Conservation (phyloP, 2,797 vertebrate genomes). For the Podarcis lilfordi region DNA sequence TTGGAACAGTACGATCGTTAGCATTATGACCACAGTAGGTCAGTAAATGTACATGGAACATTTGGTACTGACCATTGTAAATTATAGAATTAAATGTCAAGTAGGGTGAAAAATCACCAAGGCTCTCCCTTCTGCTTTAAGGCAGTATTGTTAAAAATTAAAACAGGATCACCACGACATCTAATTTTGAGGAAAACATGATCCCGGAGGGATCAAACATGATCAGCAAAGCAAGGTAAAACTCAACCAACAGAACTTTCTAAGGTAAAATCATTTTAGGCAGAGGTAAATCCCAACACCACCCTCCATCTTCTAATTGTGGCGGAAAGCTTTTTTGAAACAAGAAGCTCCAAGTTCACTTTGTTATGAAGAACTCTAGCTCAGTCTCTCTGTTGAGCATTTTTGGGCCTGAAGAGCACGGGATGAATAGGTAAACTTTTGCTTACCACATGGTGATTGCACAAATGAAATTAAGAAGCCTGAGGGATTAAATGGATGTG, state of each 20-base stretch:
- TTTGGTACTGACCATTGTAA: background rate
- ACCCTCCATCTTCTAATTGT: background rate
- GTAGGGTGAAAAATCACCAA: background rate
- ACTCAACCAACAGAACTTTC: background rate
- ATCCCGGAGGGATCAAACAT: background rate
- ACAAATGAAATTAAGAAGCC: slow-evolving; percentile 32
- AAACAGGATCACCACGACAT: background rate
- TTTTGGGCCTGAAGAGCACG: background rate
- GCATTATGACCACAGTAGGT: background rate
- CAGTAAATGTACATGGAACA: background rate
- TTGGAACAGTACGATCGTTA: background rate
- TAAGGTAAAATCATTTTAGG: background rate
- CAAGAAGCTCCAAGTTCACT: background rate
- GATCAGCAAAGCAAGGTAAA: background rate
- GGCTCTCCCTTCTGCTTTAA: background rate
- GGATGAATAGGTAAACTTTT: slow-evolving; percentile 28
- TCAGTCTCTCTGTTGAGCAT: background rate
- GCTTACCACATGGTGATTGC: slow-evolving; percentile 28
- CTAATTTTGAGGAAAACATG: too few species aligned
- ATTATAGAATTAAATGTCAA: background rate
- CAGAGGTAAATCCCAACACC: background rate
- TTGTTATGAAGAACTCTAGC: background rate
- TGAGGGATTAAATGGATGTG: slow-evolving; percentile 15
- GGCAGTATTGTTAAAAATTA: background rate
- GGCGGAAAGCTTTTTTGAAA: background rate